A percentile compares a stretch with the other conserved stretches of the same genome.
Conservation (phyloP, 2,797 vertebrate genomes). For the Pelodytes ibericus region DNA sequence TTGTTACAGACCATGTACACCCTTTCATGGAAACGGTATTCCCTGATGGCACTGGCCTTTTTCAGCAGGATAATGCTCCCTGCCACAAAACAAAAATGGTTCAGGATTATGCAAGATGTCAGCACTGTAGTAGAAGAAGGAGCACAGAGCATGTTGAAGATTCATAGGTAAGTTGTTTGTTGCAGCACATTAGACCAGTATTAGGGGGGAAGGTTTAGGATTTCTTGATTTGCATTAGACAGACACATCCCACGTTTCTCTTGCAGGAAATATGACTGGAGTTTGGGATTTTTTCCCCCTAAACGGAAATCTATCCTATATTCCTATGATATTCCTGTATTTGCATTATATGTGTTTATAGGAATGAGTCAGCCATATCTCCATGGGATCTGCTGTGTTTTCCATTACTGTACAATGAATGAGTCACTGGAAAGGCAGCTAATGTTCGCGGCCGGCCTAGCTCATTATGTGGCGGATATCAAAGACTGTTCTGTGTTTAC, state of each 20-base stretch:
- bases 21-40: too few species aligned
- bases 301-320: neutral
- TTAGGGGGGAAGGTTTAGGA: too few species aligned
- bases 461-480: slow-evolving; percentile 30
- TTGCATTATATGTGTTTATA: slow-evolving; percentile 17
- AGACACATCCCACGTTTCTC: slow-evolving; percentile 16
- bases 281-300: neutral
- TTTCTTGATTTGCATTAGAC: too few species aligned
- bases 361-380: slow-evolving; percentile 33
- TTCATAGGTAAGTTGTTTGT: too few species aligned
- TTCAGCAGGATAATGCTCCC: too few species aligned
- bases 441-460: neutral
- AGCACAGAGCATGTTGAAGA: too few species aligned
- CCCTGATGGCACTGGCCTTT: too few species aligned
- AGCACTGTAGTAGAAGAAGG: too few species aligned
- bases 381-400: slow-evolving; percentile 38
- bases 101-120: too few species aligned
- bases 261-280: neutral
- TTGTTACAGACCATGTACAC: too few species aligned
- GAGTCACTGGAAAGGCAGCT: slow-evolving; percentile 24
- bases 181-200: too few species aligned
- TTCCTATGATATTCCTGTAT: neutral
- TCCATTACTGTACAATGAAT: slow-evolving; percentile 29
- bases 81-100: too few species aligned
- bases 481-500: slow-evolving; percentile 38